Percentiles rank a stretch among this genome's conserved stretches.
phyloP scores from a whole-genome alignment of 2,113 vertebrate genomes.

The Ovis aries region DNA sequence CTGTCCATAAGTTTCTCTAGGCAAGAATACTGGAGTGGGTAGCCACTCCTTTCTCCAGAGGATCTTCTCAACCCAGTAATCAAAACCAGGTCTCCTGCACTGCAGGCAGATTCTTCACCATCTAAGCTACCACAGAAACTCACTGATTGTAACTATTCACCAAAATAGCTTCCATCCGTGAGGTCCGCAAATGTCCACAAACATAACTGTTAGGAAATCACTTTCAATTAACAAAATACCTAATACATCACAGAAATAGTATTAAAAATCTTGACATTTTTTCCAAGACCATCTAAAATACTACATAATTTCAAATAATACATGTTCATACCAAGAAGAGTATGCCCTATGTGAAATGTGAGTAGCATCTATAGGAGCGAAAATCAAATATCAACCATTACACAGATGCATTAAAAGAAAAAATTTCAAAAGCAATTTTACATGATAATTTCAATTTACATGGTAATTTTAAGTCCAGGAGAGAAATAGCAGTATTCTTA shows the following conservation, averaged over 20 bases:
- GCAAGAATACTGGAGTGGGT: not conserved
- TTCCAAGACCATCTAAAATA: not conserved
- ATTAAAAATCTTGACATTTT: not conserved
- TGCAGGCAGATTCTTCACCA: not conserved
- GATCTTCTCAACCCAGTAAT: not conserved
- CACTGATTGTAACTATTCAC: not conserved
- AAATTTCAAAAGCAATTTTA: not conserved
- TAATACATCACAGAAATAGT: not conserved
- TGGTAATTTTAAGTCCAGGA: not conserved
- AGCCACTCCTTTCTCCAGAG: not conserved
- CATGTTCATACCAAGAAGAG: not conserved
- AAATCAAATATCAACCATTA: not conserved
- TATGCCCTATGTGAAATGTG: not conserved
- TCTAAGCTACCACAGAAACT: not conserved
- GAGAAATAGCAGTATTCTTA: not conserved
- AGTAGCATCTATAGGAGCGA: not conserved
- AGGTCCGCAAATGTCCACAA: not conserved
- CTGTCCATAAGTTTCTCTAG: not conserved
- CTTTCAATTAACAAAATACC: not conserved
- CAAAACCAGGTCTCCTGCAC: not conserved
- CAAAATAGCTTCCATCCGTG: not conserved
- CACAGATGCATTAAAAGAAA: conserved; percentile 26
- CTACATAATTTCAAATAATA: not conserved
- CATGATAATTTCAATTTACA: not conserved
- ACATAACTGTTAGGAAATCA: not conserved